These are phyloP conservation scores for Drosophila mercatorum DNA, from an alignment of 2,888 invertebrate species.

Conservation along the genomic window DNA sequence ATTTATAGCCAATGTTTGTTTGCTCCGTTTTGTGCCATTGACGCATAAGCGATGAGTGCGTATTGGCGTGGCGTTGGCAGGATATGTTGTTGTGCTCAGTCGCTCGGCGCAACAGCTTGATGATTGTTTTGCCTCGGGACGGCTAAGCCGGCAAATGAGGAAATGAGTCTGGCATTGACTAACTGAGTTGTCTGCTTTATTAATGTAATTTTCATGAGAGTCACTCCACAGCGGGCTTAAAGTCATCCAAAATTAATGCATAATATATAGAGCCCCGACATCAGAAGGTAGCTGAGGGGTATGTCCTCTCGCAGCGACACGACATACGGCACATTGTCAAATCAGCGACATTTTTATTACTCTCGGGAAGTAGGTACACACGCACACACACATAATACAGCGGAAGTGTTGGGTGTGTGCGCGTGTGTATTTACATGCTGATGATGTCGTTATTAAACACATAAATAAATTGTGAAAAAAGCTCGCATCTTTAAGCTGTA, in stretches of 20 bases:
- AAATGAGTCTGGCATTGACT: conserved; percentile 34
- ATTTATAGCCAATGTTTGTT: conserved; percentile 75
- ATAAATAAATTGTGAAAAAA: conserved; percentile 76
- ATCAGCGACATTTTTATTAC: conserved; percentile 80
- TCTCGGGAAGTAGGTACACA: conserved; percentile 29
- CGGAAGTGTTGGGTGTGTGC: conserved; percentile 15
- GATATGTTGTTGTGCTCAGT: conserved; percentile 13
- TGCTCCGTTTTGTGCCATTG: conserved; percentile 56
- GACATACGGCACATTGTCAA: conserved; percentile 76
- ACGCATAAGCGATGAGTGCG: conserved; percentile 56
- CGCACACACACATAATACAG: conserved; percentile 10
- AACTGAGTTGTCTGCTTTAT: conserved; percentile 52
- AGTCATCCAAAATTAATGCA: conserved; percentile 69
- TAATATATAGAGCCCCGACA: conserved; percentile 50
- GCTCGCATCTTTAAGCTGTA: conserved; percentile 9
- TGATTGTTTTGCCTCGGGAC: not conserved
- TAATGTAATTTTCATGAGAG: conserved; percentile 51
- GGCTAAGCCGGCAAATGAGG: conserved; percentile 18
- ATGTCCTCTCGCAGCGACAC: conserved; percentile 33
- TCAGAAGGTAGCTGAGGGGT: not conserved
- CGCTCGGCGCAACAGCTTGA: conserved; percentile 33
- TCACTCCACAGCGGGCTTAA: conserved; percentile 31
- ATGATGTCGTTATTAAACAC: conserved; percentile 79
- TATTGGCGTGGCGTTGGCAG: not conserved
- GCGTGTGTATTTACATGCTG: conserved; percentile 62